phyloP scores from a whole-genome alignment of 2,888 invertebrate genomes.

The Cistogaster globosa region DNA sequence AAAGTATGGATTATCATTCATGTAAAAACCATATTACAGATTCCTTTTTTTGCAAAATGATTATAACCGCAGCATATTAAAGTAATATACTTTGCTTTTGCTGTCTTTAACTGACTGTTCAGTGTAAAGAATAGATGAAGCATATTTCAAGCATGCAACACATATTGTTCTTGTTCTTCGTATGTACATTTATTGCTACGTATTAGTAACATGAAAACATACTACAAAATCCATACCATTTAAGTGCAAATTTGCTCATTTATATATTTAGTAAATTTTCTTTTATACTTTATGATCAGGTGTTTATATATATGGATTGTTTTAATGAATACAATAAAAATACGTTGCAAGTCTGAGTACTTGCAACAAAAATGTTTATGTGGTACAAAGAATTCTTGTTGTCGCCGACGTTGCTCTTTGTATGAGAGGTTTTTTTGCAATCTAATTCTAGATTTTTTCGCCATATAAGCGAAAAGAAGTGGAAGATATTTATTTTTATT shows the following conservation, averaged over 20 bases:
- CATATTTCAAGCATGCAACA: constrained; percentile 18
- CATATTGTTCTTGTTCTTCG: too few relatives aligned
- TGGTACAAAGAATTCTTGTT: constrained; percentile 17
- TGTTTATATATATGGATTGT: constrained; percentile 22
- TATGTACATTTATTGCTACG: neutral
- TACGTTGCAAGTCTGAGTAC: constrained; percentile 37
- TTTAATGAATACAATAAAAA: constrained; percentile 5
- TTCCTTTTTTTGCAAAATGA: neutral
- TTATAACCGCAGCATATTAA: neutral
- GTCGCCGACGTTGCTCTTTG: constrained; percentile 36
- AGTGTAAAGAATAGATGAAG: neutral
- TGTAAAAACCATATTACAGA: too few relatives aligned
- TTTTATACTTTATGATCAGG: constrained; percentile 43
- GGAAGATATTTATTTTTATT: constrained; percentile 35
- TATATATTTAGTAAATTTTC: constrained; percentile 24
- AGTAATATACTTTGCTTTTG: neutral
- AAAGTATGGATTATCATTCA: too few relatives aligned
- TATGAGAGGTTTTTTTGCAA: constrained; percentile 42
- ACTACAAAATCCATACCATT: constrained; percentile 36
- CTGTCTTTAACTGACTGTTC: neutral
- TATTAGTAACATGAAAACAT: constrained; percentile 33
- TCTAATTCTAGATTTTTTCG: constrained; percentile 55
- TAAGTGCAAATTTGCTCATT: constrained; percentile 40
- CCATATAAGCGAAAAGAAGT: constrained; percentile 42
- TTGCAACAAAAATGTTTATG: constrained; percentile 27